Percentiles rank a stretch among this genome's conserved stretches.
Conservation (phyloP, 1,140 invertebrate genomes). For the Vanessa tameamea region DNA sequence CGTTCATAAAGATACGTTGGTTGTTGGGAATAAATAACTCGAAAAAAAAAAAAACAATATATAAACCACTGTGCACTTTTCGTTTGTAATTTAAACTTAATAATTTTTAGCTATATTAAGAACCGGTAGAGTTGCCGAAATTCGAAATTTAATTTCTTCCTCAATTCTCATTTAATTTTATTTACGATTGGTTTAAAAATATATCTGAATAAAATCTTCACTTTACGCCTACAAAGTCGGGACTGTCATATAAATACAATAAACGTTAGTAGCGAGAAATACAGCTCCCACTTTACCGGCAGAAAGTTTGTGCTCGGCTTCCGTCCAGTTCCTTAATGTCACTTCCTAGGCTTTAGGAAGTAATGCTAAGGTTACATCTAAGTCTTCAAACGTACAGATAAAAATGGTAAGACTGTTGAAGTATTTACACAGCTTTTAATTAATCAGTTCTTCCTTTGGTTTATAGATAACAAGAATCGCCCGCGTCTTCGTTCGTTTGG, state of each 20-base stretch:
- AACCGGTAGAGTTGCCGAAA: no score
- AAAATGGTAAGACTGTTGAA: background rate
- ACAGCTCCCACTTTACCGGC: background rate
- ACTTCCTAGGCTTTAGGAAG: slow-evolving; percentile 19
- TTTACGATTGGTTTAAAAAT: no score
- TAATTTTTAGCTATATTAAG: no score
- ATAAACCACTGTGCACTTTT: no score
- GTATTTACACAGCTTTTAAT: background rate
- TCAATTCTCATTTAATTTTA: no score
- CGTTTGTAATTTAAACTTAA: no score
- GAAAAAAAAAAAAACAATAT: no score
- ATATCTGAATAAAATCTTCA: background rate
- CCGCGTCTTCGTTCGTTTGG: background rate
- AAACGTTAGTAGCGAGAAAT: background rate
- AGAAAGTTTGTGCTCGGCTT: background rate
- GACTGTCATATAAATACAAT: background rate
- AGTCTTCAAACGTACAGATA: background rate
- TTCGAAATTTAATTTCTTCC: no score
- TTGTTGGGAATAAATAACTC: no score
- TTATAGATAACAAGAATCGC: background rate
- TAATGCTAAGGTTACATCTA: slow-evolving; percentile 9
- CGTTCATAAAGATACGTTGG: no score
- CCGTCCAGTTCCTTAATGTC: slow-evolving; percentile 1
- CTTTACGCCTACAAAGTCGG: background rate
- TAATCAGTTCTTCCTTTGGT: background rate